Percentiles rank a stretch among this genome's conserved stretches.
These are phyloP conservation scores for Monopis laevigella DNA, from an alignment of 2,888 invertebrate species.

Conservation along the genomic window DNA sequence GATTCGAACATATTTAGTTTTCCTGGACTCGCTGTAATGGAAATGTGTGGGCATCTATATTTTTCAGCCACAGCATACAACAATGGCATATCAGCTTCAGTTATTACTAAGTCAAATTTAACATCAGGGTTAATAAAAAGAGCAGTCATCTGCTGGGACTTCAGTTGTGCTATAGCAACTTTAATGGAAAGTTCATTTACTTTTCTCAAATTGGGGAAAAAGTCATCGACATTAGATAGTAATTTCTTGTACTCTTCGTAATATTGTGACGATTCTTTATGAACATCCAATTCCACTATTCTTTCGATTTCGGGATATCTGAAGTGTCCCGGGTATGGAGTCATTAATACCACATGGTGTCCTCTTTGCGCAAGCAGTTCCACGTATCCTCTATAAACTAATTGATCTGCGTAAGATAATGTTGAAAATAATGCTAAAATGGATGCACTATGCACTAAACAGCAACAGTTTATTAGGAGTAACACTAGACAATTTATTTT, in stretches of 20 bases:
- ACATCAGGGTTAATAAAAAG: slow-evolving; percentile 45
- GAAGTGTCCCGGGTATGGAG: slow-evolving; percentile 51
- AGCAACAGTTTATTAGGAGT: slow-evolving; percentile 16
- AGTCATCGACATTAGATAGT: slow-evolving; percentile 44
- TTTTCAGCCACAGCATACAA: slow-evolving; percentile 60
- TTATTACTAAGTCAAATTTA: slow-evolving; percentile 64
- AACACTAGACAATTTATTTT: slow-evolving; percentile 4
- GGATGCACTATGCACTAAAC: slow-evolving; percentile 31
- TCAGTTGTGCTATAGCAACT: slow-evolving; percentile 45
- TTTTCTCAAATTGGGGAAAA: slow-evolving; percentile 33
- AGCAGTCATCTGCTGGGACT: slow-evolving; percentile 47
- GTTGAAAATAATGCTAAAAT: slow-evolving; percentile 51
- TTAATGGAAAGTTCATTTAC: slow-evolving; percentile 42
- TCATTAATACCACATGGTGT: slow-evolving; percentile 49
- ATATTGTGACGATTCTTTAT: slow-evolving; percentile 36
- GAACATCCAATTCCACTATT: slow-evolving; percentile 48
- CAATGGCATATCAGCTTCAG: slow-evolving; percentile 61
- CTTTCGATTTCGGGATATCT: slow-evolving; percentile 37
- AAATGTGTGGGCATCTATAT: slow-evolving; percentile 62
- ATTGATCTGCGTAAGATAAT: slow-evolving; percentile 48
- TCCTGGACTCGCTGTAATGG: slow-evolving; percentile 57
- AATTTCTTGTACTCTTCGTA: slow-evolving; percentile 47
- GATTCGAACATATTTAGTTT: slow-evolving; percentile 54
- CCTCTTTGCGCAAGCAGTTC: slow-evolving; percentile 40
- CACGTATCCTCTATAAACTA: slow-evolving; percentile 46